Evolutionary conservation across 2,797 vertebrate species (phyloP).

Genomic region (Dipus sagitta): DNA sequence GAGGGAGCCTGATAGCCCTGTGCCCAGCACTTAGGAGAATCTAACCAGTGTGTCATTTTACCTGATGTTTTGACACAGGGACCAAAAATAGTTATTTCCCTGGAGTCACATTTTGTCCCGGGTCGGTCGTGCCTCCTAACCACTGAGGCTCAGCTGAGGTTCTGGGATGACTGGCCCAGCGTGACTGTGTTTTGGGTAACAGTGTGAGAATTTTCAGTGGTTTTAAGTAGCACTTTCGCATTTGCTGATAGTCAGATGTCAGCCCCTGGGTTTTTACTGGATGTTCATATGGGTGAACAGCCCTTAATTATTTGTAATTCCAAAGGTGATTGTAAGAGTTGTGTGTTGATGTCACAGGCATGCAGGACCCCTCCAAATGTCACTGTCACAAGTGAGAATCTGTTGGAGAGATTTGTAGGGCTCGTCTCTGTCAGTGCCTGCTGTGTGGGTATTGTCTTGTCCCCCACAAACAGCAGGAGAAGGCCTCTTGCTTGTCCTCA

Average conservation of each 20-base stretch:
- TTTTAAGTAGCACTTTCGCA: background rate
- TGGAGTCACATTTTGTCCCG: rapidly evolving
- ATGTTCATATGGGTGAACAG: background rate
- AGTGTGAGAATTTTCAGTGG: background rate
- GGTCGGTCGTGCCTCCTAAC: background rate
- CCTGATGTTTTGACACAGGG: background rate
- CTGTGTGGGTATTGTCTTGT: background rate
- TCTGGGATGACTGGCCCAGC: background rate
- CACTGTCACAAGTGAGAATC: background rate
- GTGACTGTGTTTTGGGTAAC: background rate
- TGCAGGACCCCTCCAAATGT: no score
- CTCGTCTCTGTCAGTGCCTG: background rate
- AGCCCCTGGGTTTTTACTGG: background rate
- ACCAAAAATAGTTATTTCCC: background rate
- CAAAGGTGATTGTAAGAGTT: background rate
- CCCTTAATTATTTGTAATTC: background rate
- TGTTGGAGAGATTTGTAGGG: background rate
- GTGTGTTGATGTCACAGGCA: background rate
- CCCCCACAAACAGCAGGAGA: background rate
- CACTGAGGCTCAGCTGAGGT: background rate
- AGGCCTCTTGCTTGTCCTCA: background rate
- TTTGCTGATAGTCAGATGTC: background rate
- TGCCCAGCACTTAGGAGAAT: background rate
- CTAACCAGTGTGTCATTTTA: background rate
- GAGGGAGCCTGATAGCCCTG: background rate